Conservation (phyloP, 2,888 invertebrate genomes). For the Catocala fraxini region DNA sequence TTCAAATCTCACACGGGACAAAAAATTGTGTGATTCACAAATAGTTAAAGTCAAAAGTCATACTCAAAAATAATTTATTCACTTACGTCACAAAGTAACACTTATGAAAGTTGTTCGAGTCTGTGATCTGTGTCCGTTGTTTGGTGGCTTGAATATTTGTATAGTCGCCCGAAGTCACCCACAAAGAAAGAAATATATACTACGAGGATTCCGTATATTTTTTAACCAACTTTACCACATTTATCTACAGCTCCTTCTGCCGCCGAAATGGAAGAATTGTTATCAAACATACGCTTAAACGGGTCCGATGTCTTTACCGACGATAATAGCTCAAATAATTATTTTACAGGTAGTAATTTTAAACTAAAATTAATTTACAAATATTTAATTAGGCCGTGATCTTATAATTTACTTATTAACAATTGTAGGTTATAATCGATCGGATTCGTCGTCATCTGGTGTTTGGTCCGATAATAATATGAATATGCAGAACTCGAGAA, state of each 20-base stretch:
- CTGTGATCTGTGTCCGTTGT: no score
- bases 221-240: neutral
- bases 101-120: no score
- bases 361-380: neutral
- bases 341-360: slow-evolving; percentile 65
- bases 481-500: slow-evolving; percentile 51
- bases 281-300: slow-evolving; percentile 83
- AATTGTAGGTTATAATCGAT: slow-evolving; percentile 42
- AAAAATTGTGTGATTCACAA: no score
- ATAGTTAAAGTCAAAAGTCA: no score
- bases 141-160: no score
- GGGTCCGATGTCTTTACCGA: slow-evolving; percentile 75
- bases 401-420: neutral
- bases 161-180: no score
- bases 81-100: no score
- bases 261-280: slow-evolving; percentile 76
- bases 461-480: slow-evolving; percentile 60
- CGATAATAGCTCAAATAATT: slow-evolving; percentile 60
- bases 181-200: no score
- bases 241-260: slow-evolving; percentile 61
- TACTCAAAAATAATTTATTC: no score
- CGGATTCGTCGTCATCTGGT: slow-evolving; percentile 36
- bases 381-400: neutral
- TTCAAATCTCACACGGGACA: no score
- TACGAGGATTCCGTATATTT: no score